Conservation (phyloP, 2,113 vertebrate genomes). For the Zosterops japonicus region DNA sequence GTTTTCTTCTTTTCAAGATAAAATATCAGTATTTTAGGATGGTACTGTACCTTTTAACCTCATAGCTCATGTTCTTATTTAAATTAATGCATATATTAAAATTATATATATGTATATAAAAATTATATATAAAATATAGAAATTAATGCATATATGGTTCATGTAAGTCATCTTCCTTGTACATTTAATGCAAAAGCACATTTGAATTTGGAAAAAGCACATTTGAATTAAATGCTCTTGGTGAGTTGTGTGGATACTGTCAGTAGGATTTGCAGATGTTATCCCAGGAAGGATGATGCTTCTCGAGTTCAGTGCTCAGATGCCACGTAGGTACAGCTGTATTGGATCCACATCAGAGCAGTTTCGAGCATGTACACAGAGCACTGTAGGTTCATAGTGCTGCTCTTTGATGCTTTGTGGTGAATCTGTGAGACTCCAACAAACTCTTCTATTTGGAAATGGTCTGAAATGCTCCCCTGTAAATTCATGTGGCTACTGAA, state of each 20-base stretch:
- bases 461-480: not conserved
- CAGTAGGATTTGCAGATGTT: not conserved
- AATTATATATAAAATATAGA: not conserved
- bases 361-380: not conserved
- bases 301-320: not conserved
- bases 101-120: too few species aligned
- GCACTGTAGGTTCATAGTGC: too few species aligned
- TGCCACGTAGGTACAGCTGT: fast-evolving
- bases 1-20: not conserved
- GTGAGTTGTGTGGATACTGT: not conserved
- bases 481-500: not conserved
- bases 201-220: not conserved
- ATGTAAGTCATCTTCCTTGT: not conserved
- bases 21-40: not conserved
- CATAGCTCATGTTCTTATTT: not conserved
- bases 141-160: not conserved
- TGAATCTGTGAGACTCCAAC: not conserved
- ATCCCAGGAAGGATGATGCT: not conserved
- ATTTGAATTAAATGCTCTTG: not conserved
- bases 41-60: not conserved
- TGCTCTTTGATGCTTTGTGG: not conserved
- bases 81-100: not conserved
- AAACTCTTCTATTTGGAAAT: not conserved
- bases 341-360: not conserved
- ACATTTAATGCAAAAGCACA: not conserved